Conservation (phyloP, 1,140 invertebrate species). For the Cheumatopsyche charites region DNA sequence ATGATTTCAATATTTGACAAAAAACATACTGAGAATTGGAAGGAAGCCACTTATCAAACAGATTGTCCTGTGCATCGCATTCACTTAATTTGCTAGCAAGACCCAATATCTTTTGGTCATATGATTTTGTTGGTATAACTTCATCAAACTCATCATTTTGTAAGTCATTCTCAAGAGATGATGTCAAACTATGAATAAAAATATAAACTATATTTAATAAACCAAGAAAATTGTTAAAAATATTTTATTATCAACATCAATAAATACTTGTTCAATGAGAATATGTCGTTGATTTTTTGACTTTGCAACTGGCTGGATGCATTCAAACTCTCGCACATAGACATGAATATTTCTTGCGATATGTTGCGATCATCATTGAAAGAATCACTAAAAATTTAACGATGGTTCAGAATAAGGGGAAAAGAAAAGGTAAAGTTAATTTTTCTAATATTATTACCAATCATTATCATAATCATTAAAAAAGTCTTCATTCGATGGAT, state of each 20-base stretch:
- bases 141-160: background rate
- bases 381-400: conserved; percentile 17
- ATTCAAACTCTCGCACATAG: conserved; percentile 37
- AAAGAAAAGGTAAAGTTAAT: background rate
- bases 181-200: too few relatives aligned
- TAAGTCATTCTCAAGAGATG: background rate
- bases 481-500: background rate
- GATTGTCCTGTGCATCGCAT: background rate
- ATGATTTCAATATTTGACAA: background rate
- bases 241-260: too few relatives aligned
- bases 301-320: too few relatives aligned
- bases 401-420: background rate
- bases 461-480: background rate
- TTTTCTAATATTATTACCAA: background rate
- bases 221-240: too few relatives aligned
- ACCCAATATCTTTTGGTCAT: conserved; percentile 20
- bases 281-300: too few relatives aligned
- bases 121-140: background rate
- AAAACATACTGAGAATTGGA: background rate
- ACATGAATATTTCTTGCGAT: conserved; percentile 32
- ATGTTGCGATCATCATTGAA: conserved; percentile 20
- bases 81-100: conserved; percentile 10
- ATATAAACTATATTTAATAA: too few relatives aligned
- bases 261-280: too few relatives aligned
- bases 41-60: conserved; percentile 2